phyloP scores from a whole-genome alignment of 2,113 vertebrate species.

The Emydocephalus ijimae region DNA sequence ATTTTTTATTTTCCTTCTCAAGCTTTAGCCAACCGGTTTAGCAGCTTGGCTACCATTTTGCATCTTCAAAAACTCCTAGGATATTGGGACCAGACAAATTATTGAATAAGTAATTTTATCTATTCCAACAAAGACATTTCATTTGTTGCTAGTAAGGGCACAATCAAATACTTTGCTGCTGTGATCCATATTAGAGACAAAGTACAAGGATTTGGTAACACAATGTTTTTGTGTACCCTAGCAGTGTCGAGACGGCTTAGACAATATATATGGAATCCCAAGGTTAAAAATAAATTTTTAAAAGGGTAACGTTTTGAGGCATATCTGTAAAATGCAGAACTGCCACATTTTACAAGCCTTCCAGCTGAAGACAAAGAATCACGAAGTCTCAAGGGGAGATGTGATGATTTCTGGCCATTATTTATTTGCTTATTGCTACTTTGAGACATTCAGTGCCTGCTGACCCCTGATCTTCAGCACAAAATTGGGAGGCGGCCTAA shows the following conservation, averaged over 20 bases:
- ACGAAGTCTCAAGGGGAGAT: neutral
- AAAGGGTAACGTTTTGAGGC: neutral
- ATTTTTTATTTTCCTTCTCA: neutral
- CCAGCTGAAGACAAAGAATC: neutral
- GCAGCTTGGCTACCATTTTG: neutral
- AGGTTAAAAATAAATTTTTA: neutral
- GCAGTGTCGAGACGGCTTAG: neutral
- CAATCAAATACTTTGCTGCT: neutral
- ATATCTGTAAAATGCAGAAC: neutral
- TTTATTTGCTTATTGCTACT: neutral
- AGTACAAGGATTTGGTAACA: neutral
- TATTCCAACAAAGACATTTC: neutral
- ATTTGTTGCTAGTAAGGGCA: neutral
- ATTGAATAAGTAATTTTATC: neutral
- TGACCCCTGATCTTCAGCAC: slow-evolving; percentile 2
- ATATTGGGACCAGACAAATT: neutral
- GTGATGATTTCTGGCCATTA: neutral
- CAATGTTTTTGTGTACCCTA: neutral
- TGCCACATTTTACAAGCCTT: neutral
- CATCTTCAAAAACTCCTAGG: neutral
- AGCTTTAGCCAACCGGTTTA: neutral
- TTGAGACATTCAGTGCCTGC: neutral
- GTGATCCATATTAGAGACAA: slow-evolving; percentile 42
- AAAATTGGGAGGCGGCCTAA: slow-evolving; percentile 14
- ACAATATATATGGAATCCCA: neutral